phyloP scores from a whole-genome alignment of 2,113 vertebrate species.

The Stigmatopora argus region DNA sequence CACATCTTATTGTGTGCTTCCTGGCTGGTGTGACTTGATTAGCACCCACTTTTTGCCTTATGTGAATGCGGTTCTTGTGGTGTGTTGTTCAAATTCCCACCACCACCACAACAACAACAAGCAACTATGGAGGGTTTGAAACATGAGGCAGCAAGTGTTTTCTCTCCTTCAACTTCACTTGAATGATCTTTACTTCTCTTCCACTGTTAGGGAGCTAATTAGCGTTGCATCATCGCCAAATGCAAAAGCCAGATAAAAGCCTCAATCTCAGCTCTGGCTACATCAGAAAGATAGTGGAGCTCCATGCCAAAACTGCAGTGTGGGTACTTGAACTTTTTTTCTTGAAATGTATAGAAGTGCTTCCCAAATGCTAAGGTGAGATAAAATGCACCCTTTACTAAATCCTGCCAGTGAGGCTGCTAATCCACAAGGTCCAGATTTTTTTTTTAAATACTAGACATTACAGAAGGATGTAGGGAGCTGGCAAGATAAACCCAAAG shows the following conservation, averaged over 20 bases:
- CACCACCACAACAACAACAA: not conserved
- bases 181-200: not conserved
- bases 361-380: slow-evolving; percentile 38
- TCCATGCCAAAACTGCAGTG: slow-evolving; percentile 25
- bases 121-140: not conserved
- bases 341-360: slow-evolving; percentile 29
- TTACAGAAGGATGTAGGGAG: slow-evolving; percentile 60
- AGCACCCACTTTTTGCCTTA: slow-evolving; percentile 22
- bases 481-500: slow-evolving; percentile 63
- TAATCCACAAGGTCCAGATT: slow-evolving; percentile 62
- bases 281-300: slow-evolving; percentile 45
- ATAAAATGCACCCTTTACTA: slow-evolving; percentile 33
- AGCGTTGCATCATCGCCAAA: slow-evolving; percentile 23
- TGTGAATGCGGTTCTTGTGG: slow-evolving; percentile 11
- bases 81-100: slow-evolving; percentile 4
- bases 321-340: slow-evolving; percentile 26
- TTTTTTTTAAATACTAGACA: slow-evolving; percentile 33
- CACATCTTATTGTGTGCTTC: slow-evolving; percentile 25
- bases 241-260: slow-evolving; percentile 37
- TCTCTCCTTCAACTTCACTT: not conserved
- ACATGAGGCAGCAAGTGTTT: not conserved
- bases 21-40: slow-evolving; percentile 34
- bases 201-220: not conserved
- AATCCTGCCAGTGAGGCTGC: slow-evolving; percentile 29
- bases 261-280: slow-evolving; percentile 44